A percentile compares a stretch with the other conserved stretches of the same genome.
Evolutionary conservation across 2,888 invertebrate species (phyloP).

Genomic region (Tryphoninae sp.): DNA sequence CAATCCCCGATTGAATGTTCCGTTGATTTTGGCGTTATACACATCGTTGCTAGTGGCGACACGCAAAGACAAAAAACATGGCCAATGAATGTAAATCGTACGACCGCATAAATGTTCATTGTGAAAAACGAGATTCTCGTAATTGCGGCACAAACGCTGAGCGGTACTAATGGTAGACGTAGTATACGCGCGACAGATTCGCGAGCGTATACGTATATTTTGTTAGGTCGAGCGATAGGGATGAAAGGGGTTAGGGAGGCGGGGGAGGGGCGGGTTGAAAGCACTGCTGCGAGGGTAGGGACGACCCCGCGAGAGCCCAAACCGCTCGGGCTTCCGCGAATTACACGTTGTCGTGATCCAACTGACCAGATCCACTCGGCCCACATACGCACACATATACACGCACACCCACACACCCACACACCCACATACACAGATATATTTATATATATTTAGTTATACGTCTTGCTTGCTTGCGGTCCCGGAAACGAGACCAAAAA

Average conservation of each 20-base stretch:
- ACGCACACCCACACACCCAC: background rate
- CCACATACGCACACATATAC: background rate
- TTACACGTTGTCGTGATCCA: constrained; percentile 59
- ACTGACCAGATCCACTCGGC: constrained; percentile 37
- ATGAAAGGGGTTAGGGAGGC: background rate
- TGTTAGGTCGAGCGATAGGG: constrained; percentile 2
- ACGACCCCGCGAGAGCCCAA: constrained; percentile 18
- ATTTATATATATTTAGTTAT: background rate
- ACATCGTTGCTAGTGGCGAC: background rate
- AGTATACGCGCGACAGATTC: background rate
- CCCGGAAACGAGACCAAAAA: constrained; percentile 47
- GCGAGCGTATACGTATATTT: constrained; percentile 15
- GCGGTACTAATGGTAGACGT: constrained; percentile 20
- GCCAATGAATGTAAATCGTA: constrained; percentile 1
- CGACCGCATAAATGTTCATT: background rate
- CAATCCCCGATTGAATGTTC: background rate
- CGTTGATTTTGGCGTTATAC: background rate
- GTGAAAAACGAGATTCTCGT: constrained; percentile 15
- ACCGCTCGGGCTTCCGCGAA: constrained; percentile 47
- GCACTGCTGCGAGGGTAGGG: background rate
- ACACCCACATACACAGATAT: background rate
- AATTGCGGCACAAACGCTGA: constrained; percentile 12
- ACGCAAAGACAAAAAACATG: background rate
- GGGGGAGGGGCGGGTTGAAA: background rate
- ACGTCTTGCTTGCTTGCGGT: constrained; percentile 25